Evolutionary conservation across 1,140 invertebrate genomes (phyloP), one percentile per base, ranked within the genome.

Genomic region (Calycopis cecrops): DNA sequence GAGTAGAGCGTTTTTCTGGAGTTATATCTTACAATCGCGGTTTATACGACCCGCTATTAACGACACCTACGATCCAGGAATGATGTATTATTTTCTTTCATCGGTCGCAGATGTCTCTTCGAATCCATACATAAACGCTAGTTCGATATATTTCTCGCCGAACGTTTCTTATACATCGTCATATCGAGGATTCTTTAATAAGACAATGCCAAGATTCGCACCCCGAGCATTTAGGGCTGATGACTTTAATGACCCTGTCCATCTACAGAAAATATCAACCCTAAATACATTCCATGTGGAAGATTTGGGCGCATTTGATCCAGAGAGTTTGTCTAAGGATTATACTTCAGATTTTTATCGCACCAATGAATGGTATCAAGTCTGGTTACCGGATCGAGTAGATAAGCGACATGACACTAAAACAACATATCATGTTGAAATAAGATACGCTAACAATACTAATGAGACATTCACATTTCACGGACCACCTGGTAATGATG

Each of bases 41-140:
- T 97, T 96, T 65, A 97, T 97, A 62, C 87, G 95, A 40, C 95
- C 95, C 0, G 94, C 94, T 11, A 96, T 95, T 14, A 96, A 96
- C 76, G 95, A 97, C 70, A 95, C 95, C 0, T 96, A 97, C 62
- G 97, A 99, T 88, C 97, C 98, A 0, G 97, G 98, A 53, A 96
- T 99, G 92, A 97, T 99, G 96, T 99, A 99, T 77, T 98, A 98
- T 73, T 98, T 98, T 73, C 88, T 99, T 14, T 98, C 97, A 0
- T 94, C 96, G 0, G 94, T 98, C 0, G 97, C 98, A 0, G 98
- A 99, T 86, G 96, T 99, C 0, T 95, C 97, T 0, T 92, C 97
- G 0, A 98, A 98, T 89, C 93, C 93, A 0, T 93, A 94, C 62
- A 94, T 99, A 54, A 99, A 99, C 87, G 95, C 96, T 48, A 97